Base-by-base conservation (phyloP, 2,888 invertebrate genomes). In the Eucera pruinosa region DNA sequence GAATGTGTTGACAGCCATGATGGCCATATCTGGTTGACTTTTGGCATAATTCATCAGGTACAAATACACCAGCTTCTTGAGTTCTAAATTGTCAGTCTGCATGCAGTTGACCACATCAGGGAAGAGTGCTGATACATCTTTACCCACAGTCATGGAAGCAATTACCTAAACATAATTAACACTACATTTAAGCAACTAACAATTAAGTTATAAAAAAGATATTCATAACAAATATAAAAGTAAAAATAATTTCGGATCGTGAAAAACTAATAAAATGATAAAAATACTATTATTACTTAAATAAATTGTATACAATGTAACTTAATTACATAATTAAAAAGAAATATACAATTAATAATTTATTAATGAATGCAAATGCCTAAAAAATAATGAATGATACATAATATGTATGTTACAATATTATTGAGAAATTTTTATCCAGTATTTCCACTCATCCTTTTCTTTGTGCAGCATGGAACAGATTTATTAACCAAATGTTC, bases 21-120 rank as follows among this genome's bases (percentile, higher is more conserved):
- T 99, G 67, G 99, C 99, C 97, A 99, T 98, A 92, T 99, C 99
- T 0, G 99, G 99, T 93, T 99, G 99, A 65, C 98, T 98, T 93
- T 99, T 99, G 66, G 99, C 99, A 93, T 99, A 99, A 93, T 99
- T 99, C 99, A 99, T 99, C 88, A 99, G 93, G 92, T 99, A 99
- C 62, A 99, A 94, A 92, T 99, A 99, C 1, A 99, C 99, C 60
- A 99, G 94, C 90, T 99, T 99, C 93, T 99, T 99, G 86, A 99
- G 93, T 93, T 99, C 99, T 90, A 99, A 94, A 93, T 99, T 99
- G 92, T 99, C 99, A 0, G 99, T 99, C 93, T 99, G 99, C 99
- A 99, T 99, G 92, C 99, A 99, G 93, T 99, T 99, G 33, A 99
- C 99, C 1, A 99, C 99, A 92, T 99, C 99, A 0, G 99, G 99